Conservation (phyloP, 1,140 invertebrate species). For the Drosophila nigromelanica region DNA sequence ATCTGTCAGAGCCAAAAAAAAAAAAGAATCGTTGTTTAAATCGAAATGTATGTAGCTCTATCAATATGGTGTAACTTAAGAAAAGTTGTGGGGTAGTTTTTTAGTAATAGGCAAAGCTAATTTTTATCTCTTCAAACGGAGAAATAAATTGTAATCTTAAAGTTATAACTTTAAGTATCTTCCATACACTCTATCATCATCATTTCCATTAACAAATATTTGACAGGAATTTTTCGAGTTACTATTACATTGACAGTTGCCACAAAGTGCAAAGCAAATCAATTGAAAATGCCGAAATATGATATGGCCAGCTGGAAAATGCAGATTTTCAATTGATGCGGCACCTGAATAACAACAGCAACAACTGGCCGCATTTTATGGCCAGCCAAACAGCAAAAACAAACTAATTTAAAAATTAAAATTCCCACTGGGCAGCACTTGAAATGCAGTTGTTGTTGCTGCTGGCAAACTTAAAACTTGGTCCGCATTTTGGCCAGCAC, state of each 20-base stretch:
- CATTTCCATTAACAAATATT: not conserved
- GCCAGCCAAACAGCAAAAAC: constrained; percentile 13
- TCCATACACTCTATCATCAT: not conserved
- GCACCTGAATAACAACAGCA: constrained; percentile 15
- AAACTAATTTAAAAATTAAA: constrained; percentile 32
- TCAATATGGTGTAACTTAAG: not conserved
- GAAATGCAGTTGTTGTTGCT: constrained; percentile 16
- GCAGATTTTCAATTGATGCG: constrained; percentile 23
- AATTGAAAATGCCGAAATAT: constrained; percentile 23
- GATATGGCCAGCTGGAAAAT: constrained; percentile 14
- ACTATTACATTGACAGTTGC: not conserved
- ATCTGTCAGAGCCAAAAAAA: constrained; percentile 11
- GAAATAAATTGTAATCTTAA: no score
- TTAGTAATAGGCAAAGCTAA: no score
- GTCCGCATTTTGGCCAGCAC: constrained; percentile 35
- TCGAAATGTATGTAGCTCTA: not conserved
- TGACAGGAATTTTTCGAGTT: not conserved
- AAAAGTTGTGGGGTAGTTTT: no score
- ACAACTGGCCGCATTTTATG: not conserved
- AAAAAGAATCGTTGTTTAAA: constrained; percentile 7
- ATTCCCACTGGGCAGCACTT: constrained; percentile 26
- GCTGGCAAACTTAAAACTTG: constrained; percentile 18
- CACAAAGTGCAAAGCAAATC: constrained; percentile 22
- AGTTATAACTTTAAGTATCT: not conserved
- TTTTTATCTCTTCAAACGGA: no score